phyloP scores from a whole-genome alignment of 2,888 invertebrate genomes.

The Limulus polyphemus region DNA sequence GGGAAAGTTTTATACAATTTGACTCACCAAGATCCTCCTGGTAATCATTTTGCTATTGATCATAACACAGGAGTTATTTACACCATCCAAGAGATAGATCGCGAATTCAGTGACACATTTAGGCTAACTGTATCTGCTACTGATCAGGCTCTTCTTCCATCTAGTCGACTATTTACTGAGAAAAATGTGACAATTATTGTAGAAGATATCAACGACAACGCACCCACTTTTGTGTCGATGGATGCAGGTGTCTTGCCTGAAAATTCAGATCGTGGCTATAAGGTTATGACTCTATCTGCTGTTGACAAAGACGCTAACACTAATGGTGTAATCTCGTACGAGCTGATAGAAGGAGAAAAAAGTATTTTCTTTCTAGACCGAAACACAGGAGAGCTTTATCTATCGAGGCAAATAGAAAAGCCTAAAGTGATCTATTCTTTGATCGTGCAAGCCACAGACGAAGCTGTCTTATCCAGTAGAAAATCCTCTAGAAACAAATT shows the following conservation, averaged over 20 bases:
- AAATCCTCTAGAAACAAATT: slow-evolving; percentile 75
- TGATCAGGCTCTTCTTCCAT: slow-evolving; percentile 66
- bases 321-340: slow-evolving; percentile 83
- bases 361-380: slow-evolving; percentile 33
- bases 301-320: slow-evolving; percentile 79
- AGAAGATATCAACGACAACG: slow-evolving; percentile 85
- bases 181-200: slow-evolving; percentile 84
- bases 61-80: slow-evolving; percentile 73
- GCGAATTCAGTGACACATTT: slow-evolving; percentile 79
- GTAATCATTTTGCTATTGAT: slow-evolving; percentile 70
- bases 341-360: slow-evolving; percentile 58
- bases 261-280: slow-evolving; percentile 41
- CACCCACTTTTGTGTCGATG: slow-evolving; percentile 75
- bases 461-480: slow-evolving; percentile 75
- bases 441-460: slow-evolving; percentile 77
- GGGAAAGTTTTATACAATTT: slow-evolving; percentile 81
- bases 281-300: slow-evolving; percentile 67
- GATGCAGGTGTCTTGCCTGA: slow-evolving; percentile 70
- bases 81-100: slow-evolving; percentile 71
- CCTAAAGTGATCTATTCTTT: slow-evolving; percentile 49
- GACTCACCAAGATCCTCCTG: slow-evolving; percentile 68
- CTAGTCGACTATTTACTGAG: slow-evolving; percentile 65
- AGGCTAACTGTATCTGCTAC: slow-evolving; percentile 77
- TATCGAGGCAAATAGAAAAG: slow-evolving; percentile 34
- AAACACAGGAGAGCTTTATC: slow-evolving; percentile 35